phyloP scores from a whole-genome alignment of 2,113 vertebrate genomes.

The Phrynosoma blainvillii region DNA sequence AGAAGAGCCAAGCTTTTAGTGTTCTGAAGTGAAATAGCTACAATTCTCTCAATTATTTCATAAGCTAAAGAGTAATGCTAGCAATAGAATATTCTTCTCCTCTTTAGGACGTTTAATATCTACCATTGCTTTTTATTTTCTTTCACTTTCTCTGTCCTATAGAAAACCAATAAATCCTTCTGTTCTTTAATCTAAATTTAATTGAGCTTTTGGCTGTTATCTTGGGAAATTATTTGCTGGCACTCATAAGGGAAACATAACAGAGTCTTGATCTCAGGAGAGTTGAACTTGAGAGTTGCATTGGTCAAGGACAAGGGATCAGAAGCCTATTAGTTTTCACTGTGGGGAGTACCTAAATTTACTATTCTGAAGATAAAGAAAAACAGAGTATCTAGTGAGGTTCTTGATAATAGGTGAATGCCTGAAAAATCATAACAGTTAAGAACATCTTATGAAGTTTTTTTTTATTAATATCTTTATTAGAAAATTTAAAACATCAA shows the following conservation, averaged over 20 bases:
- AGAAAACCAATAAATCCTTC: constrained; percentile 62
- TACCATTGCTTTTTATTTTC: constrained; percentile 51
- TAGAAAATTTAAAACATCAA: too few relatives aligned
- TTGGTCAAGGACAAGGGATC: constrained; percentile 59
- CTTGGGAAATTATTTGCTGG: constrained; percentile 63
- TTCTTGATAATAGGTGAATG: neutral
- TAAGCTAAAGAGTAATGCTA: constrained; percentile 44
- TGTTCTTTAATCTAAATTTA: constrained; percentile 71
- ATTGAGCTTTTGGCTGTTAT: constrained; percentile 68
- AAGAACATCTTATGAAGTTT: neutral
- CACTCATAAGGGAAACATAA: constrained; percentile 58
- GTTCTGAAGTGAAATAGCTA: constrained; percentile 20
- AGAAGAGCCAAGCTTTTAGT: constrained; percentile 27
- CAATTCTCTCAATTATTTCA: constrained; percentile 47
- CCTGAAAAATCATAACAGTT: neutral
- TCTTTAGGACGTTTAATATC: constrained; percentile 66
- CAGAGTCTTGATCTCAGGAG: constrained; percentile 38
- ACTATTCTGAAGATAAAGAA: constrained; percentile 24
- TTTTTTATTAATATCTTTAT: too few relatives aligned
- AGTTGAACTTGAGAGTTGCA: constrained; percentile 36
- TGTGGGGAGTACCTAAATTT: constrained; percentile 30
- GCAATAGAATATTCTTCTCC: constrained; percentile 35
- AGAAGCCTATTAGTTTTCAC: constrained; percentile 42
- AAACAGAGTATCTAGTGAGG: constrained; percentile 34
- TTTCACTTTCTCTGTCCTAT: constrained; percentile 44